Percentiles rank a stretch among this genome's conserved stretches.
These are phyloP conservation scores for Macroramphosus scolopax DNA, from an alignment of 2,797 vertebrate species.

Conservation along the genomic window DNA sequence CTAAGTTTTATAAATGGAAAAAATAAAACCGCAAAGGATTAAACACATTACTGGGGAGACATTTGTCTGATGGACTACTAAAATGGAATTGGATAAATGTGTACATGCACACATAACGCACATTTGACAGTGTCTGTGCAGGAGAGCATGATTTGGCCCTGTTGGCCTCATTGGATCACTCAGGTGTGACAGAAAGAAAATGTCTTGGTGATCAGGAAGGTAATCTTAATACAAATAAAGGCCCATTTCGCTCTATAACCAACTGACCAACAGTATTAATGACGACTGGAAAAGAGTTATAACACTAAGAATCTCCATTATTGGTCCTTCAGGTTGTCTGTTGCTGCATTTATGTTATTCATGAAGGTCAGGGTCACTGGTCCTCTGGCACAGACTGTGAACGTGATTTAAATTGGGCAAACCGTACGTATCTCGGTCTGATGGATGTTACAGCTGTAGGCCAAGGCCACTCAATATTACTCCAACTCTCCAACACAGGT, in stretches of 20 bases:
- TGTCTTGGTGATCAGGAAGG: no score
- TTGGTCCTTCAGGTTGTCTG: neutral
- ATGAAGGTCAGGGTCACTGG: slow-evolving; percentile 12
- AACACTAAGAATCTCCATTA: neutral
- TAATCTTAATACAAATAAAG: slow-evolving; percentile 52
- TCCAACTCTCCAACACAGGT: slow-evolving; percentile 1
- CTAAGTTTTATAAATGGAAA: no score
- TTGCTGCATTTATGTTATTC: slow-evolving; percentile 2
- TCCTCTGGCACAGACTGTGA: slow-evolving; percentile 13
- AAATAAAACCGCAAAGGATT: no score
- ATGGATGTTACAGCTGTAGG: slow-evolving; percentile 44
- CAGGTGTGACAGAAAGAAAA: no score
- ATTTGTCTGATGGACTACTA: no score
- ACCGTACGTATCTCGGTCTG: slow-evolving; percentile 40
- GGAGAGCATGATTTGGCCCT: no score
- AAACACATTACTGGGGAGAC: no score
- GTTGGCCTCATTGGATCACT: no score
- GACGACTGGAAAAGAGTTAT: neutral
- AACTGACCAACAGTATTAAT: slow-evolving; percentile 7
- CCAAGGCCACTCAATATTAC: slow-evolving; percentile 31
- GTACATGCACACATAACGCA: no score
- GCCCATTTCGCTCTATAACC: neutral
- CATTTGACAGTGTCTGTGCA: no score
- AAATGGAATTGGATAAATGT: no score
- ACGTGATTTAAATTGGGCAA: slow-evolving; percentile 32